Evolutionary conservation across 2,113 vertebrate species (phyloP).

Genomic region (Galeopterus variegatus): DNA sequence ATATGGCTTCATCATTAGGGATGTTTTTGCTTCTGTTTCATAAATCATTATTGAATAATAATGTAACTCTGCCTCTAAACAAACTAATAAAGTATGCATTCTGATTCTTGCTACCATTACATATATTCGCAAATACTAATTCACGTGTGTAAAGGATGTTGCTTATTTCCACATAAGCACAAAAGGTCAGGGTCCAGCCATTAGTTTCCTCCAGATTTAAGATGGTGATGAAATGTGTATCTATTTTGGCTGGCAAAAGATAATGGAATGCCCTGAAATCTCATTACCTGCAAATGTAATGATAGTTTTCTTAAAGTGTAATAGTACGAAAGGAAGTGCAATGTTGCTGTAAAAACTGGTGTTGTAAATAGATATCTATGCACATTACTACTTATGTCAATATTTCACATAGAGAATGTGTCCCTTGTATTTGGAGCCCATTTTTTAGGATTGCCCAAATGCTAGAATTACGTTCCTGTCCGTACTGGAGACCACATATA

Average conservation of each 20-base stretch:
- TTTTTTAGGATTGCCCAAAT: background rate
- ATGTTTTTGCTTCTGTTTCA: conserved; percentile 22
- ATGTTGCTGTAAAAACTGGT: background rate
- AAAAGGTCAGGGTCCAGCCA: background rate
- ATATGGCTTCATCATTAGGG: background rate
- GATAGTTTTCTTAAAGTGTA: conserved; percentile 41
- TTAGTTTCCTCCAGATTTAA: conserved; percentile 39
- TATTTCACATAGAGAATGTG: background rate
- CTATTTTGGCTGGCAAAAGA: conserved; percentile 34
- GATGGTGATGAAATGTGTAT: conserved; percentile 22
- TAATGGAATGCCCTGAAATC: conserved; percentile 62
- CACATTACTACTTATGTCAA: background rate
- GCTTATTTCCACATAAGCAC: background rate
- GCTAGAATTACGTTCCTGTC: background rate
- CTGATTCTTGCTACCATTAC: background rate
- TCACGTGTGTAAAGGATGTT: background rate
- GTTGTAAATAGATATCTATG: background rate
- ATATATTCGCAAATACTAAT: background rate
- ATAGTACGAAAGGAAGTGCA: background rate
- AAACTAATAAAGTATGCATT: background rate
- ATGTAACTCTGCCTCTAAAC: background rate
- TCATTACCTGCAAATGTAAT: conserved; percentile 51
- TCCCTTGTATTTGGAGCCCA: background rate
- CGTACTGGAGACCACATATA: background rate
- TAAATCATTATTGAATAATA: conserved; percentile 42